Evolutionary conservation across 1,140 invertebrate genomes (phyloP).

Genomic region (Zaprionus camerounensis): DNA sequence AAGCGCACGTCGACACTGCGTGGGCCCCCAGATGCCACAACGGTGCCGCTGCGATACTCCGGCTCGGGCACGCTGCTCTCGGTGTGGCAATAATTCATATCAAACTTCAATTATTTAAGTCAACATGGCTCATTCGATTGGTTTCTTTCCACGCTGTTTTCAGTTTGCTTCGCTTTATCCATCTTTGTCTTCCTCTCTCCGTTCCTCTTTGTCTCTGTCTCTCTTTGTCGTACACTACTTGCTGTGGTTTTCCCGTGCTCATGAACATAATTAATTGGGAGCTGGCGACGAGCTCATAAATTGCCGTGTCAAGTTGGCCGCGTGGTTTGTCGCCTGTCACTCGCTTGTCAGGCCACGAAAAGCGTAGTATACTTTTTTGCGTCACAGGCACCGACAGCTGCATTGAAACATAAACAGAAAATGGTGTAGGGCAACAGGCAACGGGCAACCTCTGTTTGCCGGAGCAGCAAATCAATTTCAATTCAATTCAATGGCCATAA

Average conservation of each 20-base stretch:
- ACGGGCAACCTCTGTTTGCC: neutral
- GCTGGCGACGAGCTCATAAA: conserved; percentile 62
- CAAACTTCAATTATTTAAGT: conserved; percentile 64
- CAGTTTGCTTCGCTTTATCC: neutral
- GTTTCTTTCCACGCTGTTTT: conserved; percentile 10
- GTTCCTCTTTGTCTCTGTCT: neutral
- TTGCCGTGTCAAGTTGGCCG: conserved; percentile 33
- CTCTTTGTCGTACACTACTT: neutral
- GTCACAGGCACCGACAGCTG: conserved; percentile 4
- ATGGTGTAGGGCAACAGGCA: neutral
- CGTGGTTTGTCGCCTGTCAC: conserved; percentile 45
- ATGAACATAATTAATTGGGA: conserved; percentile 69
- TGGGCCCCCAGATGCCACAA: neutral
- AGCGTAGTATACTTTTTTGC: conserved; percentile 24
- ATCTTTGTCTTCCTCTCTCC: neutral
- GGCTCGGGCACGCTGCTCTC: conserved; percentile 8
- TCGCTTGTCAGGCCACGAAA: conserved; percentile 26
- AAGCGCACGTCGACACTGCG: neutral
- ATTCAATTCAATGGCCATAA: conserved; percentile 70
- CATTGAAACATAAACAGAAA: neutral
- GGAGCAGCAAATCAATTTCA: conserved; percentile 55
- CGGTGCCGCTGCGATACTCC: neutral
- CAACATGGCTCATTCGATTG: conserved; percentile 48
- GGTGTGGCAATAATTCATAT: conserved; percentile 51
- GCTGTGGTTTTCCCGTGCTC: conserved; percentile 12